phyloP scores from a whole-genome alignment of 2,797 vertebrate species.

The Stomatorhinus walkeri region DNA sequence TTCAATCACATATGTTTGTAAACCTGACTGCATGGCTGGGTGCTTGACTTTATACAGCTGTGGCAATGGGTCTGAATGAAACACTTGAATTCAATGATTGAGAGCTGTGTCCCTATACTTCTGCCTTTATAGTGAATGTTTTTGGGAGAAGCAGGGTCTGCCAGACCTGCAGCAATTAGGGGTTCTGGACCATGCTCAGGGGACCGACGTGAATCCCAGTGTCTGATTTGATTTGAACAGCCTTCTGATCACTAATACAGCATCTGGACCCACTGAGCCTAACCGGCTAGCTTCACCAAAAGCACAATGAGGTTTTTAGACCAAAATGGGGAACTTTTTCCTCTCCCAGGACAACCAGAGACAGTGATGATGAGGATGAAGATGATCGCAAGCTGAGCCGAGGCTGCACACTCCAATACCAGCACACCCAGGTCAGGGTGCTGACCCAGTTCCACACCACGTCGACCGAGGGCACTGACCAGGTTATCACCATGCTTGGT shows the following conservation, averaged over 20 bases:
- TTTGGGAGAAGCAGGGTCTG: neutral
- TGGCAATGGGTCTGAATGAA: neutral
- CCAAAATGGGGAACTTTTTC: neutral
- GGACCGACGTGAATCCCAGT: neutral
- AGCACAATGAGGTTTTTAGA: neutral
- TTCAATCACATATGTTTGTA: neutral
- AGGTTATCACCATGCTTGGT: conserved; percentile 95
- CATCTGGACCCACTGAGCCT: neutral
- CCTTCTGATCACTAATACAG: neutral
- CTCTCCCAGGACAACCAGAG: conserved; percentile 61
- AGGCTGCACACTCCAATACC: conserved; percentile 92
- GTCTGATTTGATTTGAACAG: neutral
- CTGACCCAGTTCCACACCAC: conserved; percentile 97
- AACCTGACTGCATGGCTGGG: neutral
- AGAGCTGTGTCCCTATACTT: neutral
- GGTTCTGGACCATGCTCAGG: neutral
- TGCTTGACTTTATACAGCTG: neutral
- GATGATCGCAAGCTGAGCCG: conserved; percentile 76
- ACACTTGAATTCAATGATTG: neutral
- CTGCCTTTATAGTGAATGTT: neutral
- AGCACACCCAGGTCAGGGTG: conserved; percentile 82
- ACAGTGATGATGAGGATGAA: conserved; percentile 87
- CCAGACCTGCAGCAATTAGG: neutral
- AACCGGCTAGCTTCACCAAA: neutral
- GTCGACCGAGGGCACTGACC: conserved; percentile 80